A percentile compares a stretch with the other conserved stretches of the same genome.
Conservation (phyloP, 2,888 invertebrate species). For the Entomobrya proxima region DNA sequence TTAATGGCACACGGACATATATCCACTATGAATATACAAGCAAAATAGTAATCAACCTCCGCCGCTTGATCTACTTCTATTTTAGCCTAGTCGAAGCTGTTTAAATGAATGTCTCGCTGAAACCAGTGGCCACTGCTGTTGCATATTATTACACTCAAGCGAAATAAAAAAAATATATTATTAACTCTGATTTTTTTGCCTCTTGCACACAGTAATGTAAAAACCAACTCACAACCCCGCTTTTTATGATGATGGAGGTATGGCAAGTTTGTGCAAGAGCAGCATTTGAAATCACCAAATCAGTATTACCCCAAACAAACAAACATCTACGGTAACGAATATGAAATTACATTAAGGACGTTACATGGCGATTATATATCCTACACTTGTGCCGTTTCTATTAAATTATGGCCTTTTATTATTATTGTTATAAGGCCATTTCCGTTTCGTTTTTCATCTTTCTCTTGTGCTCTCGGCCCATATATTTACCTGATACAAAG, state of each 20-base stretch:
- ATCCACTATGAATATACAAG: constrained; percentile 9
- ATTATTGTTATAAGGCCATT: constrained; percentile 50
- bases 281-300: not conserved
- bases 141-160: not conserved
- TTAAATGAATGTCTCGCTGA: not conserved
- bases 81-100: not conserved
- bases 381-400: not conserved
- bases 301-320: not conserved
- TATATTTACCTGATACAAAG: no score
- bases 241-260: not conserved
- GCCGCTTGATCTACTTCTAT: constrained; percentile 26
- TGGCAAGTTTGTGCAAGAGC: not conserved
- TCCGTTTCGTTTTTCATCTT: constrained; percentile 60
- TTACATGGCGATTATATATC: constrained; percentile 10
- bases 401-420: constrained; percentile 26
- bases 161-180: not conserved
- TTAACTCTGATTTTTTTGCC: not conserved
- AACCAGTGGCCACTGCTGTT: not conserved
- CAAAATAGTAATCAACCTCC: constrained; percentile 20
- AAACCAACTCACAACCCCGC: not conserved
- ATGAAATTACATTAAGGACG: constrained; percentile 42
- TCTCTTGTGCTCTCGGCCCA: not conserved
- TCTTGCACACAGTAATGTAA: not conserved
- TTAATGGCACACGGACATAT: constrained; percentile 24
- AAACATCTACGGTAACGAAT: not conserved